Evolutionary conservation across 2,797 vertebrate species (phyloP).

Genomic region (Pantherophis alleghaniensis): DNA sequence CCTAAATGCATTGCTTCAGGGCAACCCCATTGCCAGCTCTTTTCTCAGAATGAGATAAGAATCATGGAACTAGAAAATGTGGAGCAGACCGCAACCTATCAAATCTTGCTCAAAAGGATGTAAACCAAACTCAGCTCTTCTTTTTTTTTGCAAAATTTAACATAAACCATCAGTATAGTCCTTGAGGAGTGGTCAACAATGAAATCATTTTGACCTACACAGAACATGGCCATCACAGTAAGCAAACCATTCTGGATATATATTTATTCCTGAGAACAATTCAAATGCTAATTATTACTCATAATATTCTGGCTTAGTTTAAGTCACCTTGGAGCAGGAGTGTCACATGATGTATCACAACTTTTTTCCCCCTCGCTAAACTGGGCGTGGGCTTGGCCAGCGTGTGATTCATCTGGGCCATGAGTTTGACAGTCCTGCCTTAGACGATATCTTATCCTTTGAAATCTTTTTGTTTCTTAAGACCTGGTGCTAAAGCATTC

Average conservation of each 20-base stretch:
- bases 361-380: no score
- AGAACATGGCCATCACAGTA: neutral
- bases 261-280: neutral
- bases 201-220: neutral
- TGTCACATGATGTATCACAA: no score
- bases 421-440: neutral
- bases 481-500: neutral
- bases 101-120: neutral
- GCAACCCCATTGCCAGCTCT: neutral
- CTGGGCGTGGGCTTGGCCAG: no score
- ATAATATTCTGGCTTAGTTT: neutral
- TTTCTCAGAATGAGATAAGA: neutral
- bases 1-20: neutral
- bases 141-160: neutral
- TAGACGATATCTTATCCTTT: neutral
- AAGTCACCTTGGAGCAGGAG: neutral
- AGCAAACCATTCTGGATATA: neutral
- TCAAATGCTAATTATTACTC: neutral
- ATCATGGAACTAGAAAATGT: neutral
- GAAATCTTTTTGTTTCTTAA: neutral
- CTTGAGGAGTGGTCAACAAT: neutral
- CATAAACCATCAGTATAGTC: neutral
- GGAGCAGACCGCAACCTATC: neutral
- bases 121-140: neutral
- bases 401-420: no score